A percentile compares a stretch with the other conserved stretches of the same genome.
Evolutionary conservation across 2,797 vertebrate species (phyloP).

Genomic region (Chrysolophus pictus): DNA sequence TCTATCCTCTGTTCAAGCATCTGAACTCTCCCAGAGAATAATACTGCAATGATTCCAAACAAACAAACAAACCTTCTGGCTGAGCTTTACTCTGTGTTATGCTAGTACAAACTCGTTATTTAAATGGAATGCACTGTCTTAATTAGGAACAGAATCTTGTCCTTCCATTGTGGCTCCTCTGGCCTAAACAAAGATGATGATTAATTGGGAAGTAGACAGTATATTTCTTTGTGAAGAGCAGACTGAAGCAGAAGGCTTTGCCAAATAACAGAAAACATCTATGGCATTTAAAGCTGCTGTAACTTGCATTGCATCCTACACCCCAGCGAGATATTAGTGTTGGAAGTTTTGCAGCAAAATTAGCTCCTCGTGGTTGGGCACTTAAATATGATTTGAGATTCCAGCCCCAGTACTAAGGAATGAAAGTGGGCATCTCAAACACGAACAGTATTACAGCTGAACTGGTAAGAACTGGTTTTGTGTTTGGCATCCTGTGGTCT

Average conservation of each 20-base stretch:
- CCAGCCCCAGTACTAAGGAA: not conserved
- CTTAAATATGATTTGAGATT: not conserved
- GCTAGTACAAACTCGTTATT: constrained; percentile 61
- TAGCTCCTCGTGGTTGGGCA: not conserved
- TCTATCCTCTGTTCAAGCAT: constrained; percentile 13
- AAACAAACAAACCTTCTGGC: constrained; percentile 61
- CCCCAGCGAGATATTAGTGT: not conserved
- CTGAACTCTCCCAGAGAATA: constrained; percentile 58
- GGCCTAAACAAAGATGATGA: constrained; percentile 65
- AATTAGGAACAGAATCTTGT: constrained; percentile 67
- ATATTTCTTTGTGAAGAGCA: constrained; percentile 52
- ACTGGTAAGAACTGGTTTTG: not conserved
- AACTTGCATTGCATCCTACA: constrained; percentile 53
- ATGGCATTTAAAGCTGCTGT: constrained; percentile 50
- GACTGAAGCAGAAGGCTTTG: constrained; percentile 40
- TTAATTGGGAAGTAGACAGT: constrained; percentile 63
- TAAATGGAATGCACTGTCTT: constrained; percentile 62
- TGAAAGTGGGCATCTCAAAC: not conserved
- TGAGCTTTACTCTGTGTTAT: constrained; percentile 51
- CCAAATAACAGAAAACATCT: constrained; percentile 50
- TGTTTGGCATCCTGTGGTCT: not conserved
- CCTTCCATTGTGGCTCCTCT: constrained; percentile 60
- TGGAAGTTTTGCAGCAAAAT: constrained; percentile 25
- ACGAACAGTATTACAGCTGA: not conserved
- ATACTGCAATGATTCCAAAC: constrained; percentile 57